Evolutionary conservation across 2,888 invertebrate genomes (phyloP), one percentile per base, ranked within the genome.

Genomic region (Lithophane ornitopus): DNA sequence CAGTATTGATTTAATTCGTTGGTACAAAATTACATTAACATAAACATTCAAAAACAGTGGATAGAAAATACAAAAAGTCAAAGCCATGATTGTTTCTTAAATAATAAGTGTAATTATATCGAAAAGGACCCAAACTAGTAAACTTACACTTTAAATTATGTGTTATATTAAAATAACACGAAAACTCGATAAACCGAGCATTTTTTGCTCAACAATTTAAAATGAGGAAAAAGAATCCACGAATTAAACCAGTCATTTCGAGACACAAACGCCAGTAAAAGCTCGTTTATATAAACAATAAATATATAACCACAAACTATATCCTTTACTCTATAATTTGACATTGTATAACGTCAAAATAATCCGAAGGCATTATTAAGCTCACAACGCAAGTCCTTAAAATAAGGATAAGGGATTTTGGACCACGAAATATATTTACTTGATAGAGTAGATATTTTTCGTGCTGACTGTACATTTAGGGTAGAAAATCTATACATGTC

Each of bases 331-430:
- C 81, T 89, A 89, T 70, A 85, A 89, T 88, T 88, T 90, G 89
- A 88, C 90, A 83, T 83, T 84, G 74, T 82, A 88, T 82, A 88
- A 87, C 80, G 84, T 85, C 85, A 82, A 90, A 88, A 79, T 75
- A 88, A 89, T 84, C 73, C 67, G 81, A 91, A 90, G 88, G 88
- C 87, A 84, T 82, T 68, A 73, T 76, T 88, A 90, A 90, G 89
- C 88, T 91, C 90, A 92, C 90, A 91, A 91, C 90, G 82, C 87
- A 91, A 91, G 84, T 85, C 83, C 83, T 87, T 89, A 85, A 88
- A 89, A 82, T 84, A 84, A 88, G 74, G 70, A 77, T 67, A 82
- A 72, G 80, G 76, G 79, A 73, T 62, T 26, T 69, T 73, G 41
- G 9, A 65, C 49, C 49, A 52, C 70, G 62, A 80, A 75, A 66